Conservation (phyloP, 2,888 invertebrate species). For the Aphidoletes aphidimyza region DNA sequence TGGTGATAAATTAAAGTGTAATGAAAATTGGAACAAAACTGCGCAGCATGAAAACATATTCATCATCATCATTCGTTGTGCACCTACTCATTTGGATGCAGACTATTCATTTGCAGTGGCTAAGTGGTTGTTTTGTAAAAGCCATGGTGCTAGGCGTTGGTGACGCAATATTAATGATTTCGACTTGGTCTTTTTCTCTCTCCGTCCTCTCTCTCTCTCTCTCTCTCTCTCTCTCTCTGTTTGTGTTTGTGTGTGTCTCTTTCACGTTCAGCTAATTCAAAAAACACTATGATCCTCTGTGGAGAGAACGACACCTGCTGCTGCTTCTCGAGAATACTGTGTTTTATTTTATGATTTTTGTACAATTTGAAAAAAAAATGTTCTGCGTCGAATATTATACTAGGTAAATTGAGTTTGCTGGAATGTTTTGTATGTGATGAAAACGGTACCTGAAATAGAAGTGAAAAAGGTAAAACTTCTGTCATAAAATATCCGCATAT, state of each 20-base stretch:
- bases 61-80: conserved; percentile 3
- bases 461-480: conserved; percentile 38
- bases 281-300: conserved; percentile 4
- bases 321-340: neutral
- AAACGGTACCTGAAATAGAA: neutral
- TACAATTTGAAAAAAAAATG: neutral
- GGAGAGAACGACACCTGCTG: conserved; percentile 31
- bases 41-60: conserved; percentile 38
- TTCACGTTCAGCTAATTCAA: conserved; percentile 30
- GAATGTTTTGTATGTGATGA: neutral
- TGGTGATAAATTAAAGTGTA: conserved; percentile 16
- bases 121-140: neutral
- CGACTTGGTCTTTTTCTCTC: too few relatives aligned
- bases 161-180: conserved; percentile 41
- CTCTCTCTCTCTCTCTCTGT: too few relatives aligned
- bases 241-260: too few relatives aligned
- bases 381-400: conserved; percentile 21
- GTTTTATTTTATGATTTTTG: neutral
- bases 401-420: neutral
- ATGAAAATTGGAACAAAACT: conserved; percentile 12
- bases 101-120: conserved; percentile 21
- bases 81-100: conserved; percentile 13
- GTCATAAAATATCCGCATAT: conserved; percentile 49
- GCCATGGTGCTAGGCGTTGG: neutral
- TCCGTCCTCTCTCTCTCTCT: too few relatives aligned